Percentiles rank a stretch among this genome's conserved stretches.
Conservation (phyloP, 2,797 vertebrate species). For the Muraenolepis orangiensis region DNA sequence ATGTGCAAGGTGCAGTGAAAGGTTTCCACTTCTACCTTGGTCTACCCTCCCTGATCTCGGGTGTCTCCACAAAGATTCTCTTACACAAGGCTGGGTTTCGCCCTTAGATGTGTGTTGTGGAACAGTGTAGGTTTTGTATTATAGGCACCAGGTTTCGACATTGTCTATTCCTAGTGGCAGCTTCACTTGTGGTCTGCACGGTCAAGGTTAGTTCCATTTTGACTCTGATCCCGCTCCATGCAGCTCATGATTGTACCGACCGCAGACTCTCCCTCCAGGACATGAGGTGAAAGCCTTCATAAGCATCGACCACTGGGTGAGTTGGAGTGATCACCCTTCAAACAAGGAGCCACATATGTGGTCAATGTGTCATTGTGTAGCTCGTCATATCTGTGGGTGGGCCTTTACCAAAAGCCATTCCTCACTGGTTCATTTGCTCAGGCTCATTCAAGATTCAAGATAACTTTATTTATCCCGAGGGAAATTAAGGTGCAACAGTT, state of each 20-base stretch:
- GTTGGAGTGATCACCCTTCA: conserved; percentile 27
- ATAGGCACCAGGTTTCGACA: conserved; percentile 14
- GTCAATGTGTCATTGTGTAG: conserved; percentile 6
- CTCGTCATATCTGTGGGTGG: conserved; percentile 15
- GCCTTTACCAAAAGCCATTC: conserved; percentile 16
- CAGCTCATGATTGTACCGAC: background rate
- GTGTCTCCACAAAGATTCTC: background rate
- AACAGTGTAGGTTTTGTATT: conserved; percentile 18
- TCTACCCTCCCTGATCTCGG: conserved; percentile 28
- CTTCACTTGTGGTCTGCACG: conserved; percentile 26
- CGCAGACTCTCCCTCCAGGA: conserved; percentile 1
- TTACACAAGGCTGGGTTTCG: background rate
- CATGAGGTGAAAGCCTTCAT: conserved; percentile 7
- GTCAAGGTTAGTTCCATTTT: conserved; percentile 22
- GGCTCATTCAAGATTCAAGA: too few species aligned
- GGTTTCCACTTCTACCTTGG: conserved; percentile 13
- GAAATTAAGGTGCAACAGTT: too few species aligned
- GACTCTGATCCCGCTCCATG: background rate
- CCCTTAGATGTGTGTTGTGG: background rate
- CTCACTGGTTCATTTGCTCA: background rate
- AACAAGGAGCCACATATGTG: background rate
- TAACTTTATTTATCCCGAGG: too few species aligned
- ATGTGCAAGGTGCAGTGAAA: conserved; percentile 10
- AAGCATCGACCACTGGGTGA: conserved; percentile 12
- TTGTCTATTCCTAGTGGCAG: conserved; percentile 23